Evolutionary conservation across 2,888 invertebrate species (phyloP), one percentile per base, ranked within the genome.

Genomic region (Ischnura elegans): DNA sequence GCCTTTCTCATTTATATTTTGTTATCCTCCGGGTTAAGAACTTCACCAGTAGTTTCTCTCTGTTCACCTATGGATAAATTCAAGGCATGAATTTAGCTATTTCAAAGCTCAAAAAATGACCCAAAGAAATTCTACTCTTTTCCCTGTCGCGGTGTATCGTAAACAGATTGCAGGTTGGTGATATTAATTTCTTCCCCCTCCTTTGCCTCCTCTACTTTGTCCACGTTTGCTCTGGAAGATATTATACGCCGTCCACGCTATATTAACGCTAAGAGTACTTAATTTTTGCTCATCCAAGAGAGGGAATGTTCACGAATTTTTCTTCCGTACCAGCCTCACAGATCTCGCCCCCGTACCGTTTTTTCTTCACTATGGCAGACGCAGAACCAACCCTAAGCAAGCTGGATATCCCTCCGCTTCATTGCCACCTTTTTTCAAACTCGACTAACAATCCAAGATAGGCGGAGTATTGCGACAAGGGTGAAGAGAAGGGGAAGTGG

Each of bases 371-470:
- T 36, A 25, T 36, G 36, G 76, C 76, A 16, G 36, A 76, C 76
- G 36, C 76, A 36, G 13, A 76, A 76, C 76, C 76, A 76, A 36
- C 76, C n/a, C 76, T 76, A 76, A 76, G 76, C 76, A n/a, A n/a
- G 76, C 21, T 29, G 76, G 36, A 86, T 43, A 29, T 76, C 90
- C 55, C 90, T 61, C 25, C 90, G 43, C 61, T 90, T 90, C 90
- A 90, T 90, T 61, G 90, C 90, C 90, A 90, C 61, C 90, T 90
- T 90, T 90, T 90, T 76, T 76, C 36, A n/a, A n/a, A n/a, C 36
- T 16, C 21, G 25, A n/a, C n/a, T n/a, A n/a, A 36, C 1, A 61
- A 51, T 51, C 76, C 76, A 76, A 76, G 76, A 76, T 76, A 76
- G 76, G 36, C 36, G 76, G 76, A n/a, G n/a, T n/a, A n/a, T n/a